Percentiles rank a stretch among this genome's conserved stretches.
phyloP scores from a whole-genome alignment of 1,140 invertebrate genomes.

The Bicyclus anynana region DNA sequence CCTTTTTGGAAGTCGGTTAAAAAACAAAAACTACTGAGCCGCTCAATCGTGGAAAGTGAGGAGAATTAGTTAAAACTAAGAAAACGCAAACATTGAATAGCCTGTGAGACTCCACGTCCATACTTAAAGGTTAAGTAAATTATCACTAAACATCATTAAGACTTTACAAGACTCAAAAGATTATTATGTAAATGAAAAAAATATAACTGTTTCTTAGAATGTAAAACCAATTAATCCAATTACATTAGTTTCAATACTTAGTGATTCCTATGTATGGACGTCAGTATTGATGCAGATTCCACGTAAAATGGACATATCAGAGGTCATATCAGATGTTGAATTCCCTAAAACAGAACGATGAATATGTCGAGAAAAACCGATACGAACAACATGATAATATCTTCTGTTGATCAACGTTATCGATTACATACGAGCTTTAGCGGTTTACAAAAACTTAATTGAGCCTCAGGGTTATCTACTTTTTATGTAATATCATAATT shows the following conservation, averaged over 20 bases:
- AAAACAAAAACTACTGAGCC: too few relatives aligned
- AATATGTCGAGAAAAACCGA: constrained; percentile 15
- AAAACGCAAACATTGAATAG: too few relatives aligned
- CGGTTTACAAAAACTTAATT: constrained; percentile 8
- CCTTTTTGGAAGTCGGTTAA: too few relatives aligned
- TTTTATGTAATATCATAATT: neutral
- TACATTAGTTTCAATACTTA: neutral
- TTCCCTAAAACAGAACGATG: constrained; percentile 15
- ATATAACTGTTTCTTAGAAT: neutral
- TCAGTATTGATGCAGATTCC: constrained; percentile 9
- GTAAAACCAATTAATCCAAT: constrained; percentile 7
- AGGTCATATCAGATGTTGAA: constrained; percentile 15
- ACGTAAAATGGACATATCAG: constrained; percentile 15
- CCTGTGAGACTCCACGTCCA: too few relatives aligned
- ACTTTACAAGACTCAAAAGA: too few relatives aligned
- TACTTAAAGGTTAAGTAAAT: too few relatives aligned
- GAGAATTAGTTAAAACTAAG: too few relatives aligned
- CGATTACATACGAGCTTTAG: constrained; percentile 15
- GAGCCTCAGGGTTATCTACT: neutral
- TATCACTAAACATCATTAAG: too few relatives aligned
- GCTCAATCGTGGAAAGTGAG: too few relatives aligned
- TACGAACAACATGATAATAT: constrained; percentile 14
- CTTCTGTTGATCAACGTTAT: constrained; percentile 8
- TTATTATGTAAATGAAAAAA: too few relatives aligned
- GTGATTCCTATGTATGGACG: constrained; percentile 12